Evolutionary conservation across 2,113 vertebrate species (phyloP).

Genomic region (Sebastes fasciatus): DNA sequence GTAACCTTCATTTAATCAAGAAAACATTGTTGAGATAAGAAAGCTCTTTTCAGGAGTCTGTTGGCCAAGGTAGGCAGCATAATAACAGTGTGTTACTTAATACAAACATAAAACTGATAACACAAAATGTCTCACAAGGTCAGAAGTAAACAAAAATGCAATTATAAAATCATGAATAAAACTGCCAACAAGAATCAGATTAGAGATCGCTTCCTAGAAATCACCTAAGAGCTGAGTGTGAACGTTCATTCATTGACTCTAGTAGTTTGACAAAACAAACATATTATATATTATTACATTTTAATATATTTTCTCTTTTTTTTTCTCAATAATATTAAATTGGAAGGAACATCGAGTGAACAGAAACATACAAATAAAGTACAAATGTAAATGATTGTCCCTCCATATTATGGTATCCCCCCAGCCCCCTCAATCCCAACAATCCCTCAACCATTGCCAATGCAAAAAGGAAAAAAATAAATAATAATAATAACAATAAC

Average conservation of each 20-base stretch:
- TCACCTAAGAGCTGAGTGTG: neutral
- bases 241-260: neutral
- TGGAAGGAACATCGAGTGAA: too few relatives aligned
- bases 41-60: neutral
- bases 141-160: neutral
- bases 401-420: too few relatives aligned
- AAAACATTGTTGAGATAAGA: neutral
- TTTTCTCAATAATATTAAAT: too few relatives aligned
- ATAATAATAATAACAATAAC: too few relatives aligned
- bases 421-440: too few relatives aligned
- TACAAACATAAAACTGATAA: neutral
- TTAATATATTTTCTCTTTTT: neutral
- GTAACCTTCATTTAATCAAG: neutral
- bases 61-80: neutral
- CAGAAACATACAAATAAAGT: too few relatives aligned
- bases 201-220: neutral
- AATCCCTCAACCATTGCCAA: too few relatives aligned
- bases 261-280: neutral
- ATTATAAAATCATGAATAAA: slow-evolving; percentile 6
- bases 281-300: neutral
- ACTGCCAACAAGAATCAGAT: neutral
- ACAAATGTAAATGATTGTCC: too few relatives aligned
- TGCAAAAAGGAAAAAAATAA: too few relatives aligned
- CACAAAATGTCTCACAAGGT: neutral
- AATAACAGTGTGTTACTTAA: neutral